phyloP scores from a whole-genome alignment of 2,113 vertebrate species.

The Okapia johnstoni region DNA sequence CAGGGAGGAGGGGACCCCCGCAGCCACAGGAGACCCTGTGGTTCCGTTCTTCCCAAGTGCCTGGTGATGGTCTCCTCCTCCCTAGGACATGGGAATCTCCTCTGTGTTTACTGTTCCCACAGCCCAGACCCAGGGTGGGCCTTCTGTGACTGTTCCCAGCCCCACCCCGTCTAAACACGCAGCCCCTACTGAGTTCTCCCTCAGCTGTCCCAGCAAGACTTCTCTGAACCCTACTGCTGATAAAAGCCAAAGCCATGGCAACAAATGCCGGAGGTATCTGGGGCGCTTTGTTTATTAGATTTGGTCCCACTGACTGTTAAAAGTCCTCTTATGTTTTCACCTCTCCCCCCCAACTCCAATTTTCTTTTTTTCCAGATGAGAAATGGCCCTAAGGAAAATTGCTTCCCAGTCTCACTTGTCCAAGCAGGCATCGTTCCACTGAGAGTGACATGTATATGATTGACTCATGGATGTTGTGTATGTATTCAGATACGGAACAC shows the following conservation, averaged over 20 bases:
- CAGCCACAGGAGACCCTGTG: background rate
- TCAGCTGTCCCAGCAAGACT: background rate
- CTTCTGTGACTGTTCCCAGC: conserved; percentile 52
- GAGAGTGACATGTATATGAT: too few species aligned
- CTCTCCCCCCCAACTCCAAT: background rate
- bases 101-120: conserved; percentile 55
- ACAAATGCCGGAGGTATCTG: background rate
- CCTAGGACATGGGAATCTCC: background rate
- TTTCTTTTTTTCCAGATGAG: background rate
- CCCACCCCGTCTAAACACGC: conserved; percentile 67
- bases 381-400: background rate
- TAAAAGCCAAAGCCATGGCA: background rate
- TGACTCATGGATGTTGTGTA: background rate
- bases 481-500: background rate
- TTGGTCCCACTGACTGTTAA: background rate
- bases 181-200: background rate
- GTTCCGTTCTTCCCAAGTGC: background rate
- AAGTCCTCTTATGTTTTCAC: background rate
- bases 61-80: background rate
- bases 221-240: background rate
- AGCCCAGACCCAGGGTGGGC: conserved; percentile 62
- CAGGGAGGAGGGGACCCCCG: background rate
- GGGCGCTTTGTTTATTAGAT: background rate
- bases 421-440: background rate
- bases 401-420: background rate